Evolutionary conservation across 2,888 invertebrate species (phyloP), one percentile per base, ranked within the genome.

Genomic region (Sepiola atlantica): DNA sequence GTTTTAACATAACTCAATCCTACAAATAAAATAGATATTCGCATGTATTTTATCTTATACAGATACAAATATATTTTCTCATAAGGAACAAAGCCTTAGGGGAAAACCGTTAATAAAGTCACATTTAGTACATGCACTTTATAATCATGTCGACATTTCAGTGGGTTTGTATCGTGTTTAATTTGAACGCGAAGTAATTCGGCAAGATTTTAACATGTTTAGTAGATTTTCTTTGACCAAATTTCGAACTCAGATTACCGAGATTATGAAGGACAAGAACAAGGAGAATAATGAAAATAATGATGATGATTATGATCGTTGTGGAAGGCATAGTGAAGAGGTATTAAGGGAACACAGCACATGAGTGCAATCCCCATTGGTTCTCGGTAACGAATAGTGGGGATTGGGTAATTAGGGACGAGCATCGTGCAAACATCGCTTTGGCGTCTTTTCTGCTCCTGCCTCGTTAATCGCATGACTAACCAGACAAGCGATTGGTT

Each of bases 401-500:
- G 32, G n/a, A 77, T 77, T 77, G n/a, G 77, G n/a, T 77, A 77
- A 77, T 77, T 77, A 77, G 77, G 32, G 77, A 77, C 14, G 77
- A n/a, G 32, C 14, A 12, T 77, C 77, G n/a, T 77, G 77, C 77
- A 77, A 77, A 77, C 61, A 28, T 28, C 24, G 28, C 61, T 61
- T 61, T 61, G 3, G 16, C n/a, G 77, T 16, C 16, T 77, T 16
- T 77, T 77, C n/a, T 32, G 45, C 45, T 45, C 77, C 16, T 32
- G n/a, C 4, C 77, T 77, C 32, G 77, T 77, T 77, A 77, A 77
- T 77, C 77, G 77, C 77, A 77, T 77, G 77, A 77, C 32, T 77
- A 14, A 77, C 77, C 77, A 77, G 77, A 77, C 77, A 77, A 77
- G 77, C 77, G 77, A 77, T 77, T 77, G 77, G 77, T 77, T 77